Evolutionary conservation across 2,888 invertebrate genomes (phyloP).

Genomic region (Stenotaenia linearis): DNA sequence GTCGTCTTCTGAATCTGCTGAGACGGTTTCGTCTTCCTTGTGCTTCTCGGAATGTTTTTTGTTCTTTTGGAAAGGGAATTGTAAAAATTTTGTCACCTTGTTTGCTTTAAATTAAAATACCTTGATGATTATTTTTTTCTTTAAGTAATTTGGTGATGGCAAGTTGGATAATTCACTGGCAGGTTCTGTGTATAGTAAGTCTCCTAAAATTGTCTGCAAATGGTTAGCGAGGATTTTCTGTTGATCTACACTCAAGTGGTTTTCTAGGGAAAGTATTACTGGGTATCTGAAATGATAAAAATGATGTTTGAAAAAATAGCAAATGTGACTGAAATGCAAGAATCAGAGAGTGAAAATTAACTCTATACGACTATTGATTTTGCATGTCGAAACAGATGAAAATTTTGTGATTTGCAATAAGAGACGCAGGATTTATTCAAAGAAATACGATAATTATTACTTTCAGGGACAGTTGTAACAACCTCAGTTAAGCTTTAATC

Average conservation of each 20-base stretch:
- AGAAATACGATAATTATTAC: too few relatives aligned
- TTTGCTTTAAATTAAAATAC: constrained; percentile 38
- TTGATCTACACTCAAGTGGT: constrained; percentile 46
- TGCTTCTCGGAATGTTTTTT: neutral
- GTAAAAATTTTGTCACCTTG: neutral
- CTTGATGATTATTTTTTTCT: constrained; percentile 51
- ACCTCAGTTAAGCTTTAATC: too few relatives aligned
- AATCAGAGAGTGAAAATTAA: too few relatives aligned
- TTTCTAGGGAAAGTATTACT: constrained; percentile 53
- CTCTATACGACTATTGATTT: too few relatives aligned
- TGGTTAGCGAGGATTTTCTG: constrained; percentile 26
- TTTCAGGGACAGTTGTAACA: too few relatives aligned
- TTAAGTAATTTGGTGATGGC: constrained; percentile 52
- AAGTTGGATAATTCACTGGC: constrained; percentile 45
- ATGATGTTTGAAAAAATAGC: too few relatives aligned
- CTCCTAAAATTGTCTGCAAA: constrained; percentile 39
- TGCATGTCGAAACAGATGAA: too few relatives aligned
- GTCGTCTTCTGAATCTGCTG: neutral
- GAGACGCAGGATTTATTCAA: too few relatives aligned
- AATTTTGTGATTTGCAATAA: too few relatives aligned
- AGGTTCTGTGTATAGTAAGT: constrained; percentile 47
- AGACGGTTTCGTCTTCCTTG: neutral
- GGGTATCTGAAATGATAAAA: constrained; percentile 43
- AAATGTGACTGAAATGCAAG: too few relatives aligned
- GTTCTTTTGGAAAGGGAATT: neutral